Evolutionary conservation across 2,888 invertebrate species (phyloP).

Genomic region (Melieria picta): DNA sequence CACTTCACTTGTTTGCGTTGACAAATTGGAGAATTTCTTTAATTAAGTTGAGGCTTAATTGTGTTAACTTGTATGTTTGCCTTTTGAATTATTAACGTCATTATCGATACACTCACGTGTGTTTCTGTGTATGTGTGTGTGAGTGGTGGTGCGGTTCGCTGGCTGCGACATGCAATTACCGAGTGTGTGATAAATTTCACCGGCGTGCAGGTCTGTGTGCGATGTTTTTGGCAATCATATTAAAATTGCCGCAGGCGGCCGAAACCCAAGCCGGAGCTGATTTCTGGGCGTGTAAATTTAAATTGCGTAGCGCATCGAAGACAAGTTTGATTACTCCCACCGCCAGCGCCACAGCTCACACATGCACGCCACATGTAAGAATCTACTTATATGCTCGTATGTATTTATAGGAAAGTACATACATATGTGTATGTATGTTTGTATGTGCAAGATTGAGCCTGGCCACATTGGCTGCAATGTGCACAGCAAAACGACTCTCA

Average conservation of each 20-base stretch:
- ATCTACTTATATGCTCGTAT: neutral
- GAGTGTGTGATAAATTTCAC: constrained; percentile 1
- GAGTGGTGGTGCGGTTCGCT: neutral
- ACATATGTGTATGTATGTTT: neutral
- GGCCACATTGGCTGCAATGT: neutral
- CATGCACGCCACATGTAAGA: neutral
- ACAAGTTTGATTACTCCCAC: too few species aligned
- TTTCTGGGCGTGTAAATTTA: neutral
- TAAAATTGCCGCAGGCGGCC: constrained; percentile 5
- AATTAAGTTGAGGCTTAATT: constrained; percentile 40
- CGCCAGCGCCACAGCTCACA: neutral
- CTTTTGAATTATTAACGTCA: constrained; percentile 36
- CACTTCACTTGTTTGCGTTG: constrained; percentile 18
- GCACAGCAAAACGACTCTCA: too few species aligned
- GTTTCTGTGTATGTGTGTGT: neutral
- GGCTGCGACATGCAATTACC: neutral
- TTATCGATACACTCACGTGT: constrained; percentile 20
- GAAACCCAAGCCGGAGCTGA: neutral
- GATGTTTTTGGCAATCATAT: constrained; percentile 8
- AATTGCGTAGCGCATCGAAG: neutral
- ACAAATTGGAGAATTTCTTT: constrained; percentile 38
- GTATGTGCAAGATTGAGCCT: neutral
- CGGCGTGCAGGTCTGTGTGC: neutral
- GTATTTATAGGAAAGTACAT: neutral
- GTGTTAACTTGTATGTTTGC: constrained; percentile 36